phyloP scores from a whole-genome alignment of 2,888 invertebrate species.

The Campoplex capitator region DNA sequence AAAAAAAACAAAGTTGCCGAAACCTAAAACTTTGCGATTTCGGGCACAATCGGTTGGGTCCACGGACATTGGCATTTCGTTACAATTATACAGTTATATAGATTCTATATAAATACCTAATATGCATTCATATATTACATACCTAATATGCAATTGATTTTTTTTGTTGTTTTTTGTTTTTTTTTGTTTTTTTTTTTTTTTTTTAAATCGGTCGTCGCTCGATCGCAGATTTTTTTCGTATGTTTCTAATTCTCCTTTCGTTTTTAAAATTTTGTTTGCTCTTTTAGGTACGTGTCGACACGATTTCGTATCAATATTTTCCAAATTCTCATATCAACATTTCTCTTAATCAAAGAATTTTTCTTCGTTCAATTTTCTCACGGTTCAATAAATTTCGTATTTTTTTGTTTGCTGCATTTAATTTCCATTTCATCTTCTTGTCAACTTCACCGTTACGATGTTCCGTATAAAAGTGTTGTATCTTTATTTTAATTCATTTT shows the following conservation, averaged over 20 bases:
- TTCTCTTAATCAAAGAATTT: background rate
- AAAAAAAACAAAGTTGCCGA: background rate
- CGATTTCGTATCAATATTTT: constrained; percentile 18
- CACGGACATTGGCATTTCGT: constrained; percentile 83
- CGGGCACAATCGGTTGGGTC: constrained; percentile 78
- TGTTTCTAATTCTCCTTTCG: constrained; percentile 51
- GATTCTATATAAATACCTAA: constrained; percentile 85
- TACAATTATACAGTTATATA: constrained; percentile 84
- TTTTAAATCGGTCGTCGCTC: constrained; percentile 81
- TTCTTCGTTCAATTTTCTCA: constrained; percentile 21
- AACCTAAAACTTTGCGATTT: constrained; percentile 61
- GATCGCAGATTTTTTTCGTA: constrained; percentile 72
- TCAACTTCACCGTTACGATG: constrained; percentile 51
- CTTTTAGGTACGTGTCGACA: constrained; percentile 47
- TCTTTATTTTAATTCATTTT: constrained; percentile 42
- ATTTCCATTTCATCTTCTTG: constrained; percentile 18
- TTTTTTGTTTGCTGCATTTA: constrained; percentile 13
- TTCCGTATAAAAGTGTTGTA: constrained; percentile 63
- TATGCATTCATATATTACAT: constrained; percentile 84
- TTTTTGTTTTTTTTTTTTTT: background rate
- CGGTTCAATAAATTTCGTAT: background rate
- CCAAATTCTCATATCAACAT: constrained; percentile 24
- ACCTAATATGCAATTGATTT: constrained; percentile 83
- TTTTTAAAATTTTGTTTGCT: constrained; percentile 38
- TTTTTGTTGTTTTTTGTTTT: constrained; percentile 63